These are phyloP conservation scores for Trissonchulus sp. DNA, from an alignment of 2,888 invertebrate species.

Conservation along the genomic window DNA sequence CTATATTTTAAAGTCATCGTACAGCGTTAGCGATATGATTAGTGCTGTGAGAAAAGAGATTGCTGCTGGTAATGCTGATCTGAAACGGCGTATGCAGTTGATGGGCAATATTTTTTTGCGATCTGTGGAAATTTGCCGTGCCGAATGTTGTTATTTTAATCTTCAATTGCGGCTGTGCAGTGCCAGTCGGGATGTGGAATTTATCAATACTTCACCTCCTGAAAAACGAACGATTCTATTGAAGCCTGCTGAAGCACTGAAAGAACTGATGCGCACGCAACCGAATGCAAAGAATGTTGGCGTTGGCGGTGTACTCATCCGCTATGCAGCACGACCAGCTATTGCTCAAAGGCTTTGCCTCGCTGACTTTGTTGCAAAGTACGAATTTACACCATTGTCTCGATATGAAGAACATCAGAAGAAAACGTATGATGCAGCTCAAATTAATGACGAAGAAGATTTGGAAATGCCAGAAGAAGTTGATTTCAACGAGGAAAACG, in stretches of 20 bases:
- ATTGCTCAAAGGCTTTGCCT: too few relatives aligned
- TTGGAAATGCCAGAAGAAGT: too few relatives aligned
- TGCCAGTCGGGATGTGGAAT: background rate
- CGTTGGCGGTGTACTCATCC: too few relatives aligned
- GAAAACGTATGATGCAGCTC: too few relatives aligned
- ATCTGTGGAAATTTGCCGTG: background rate
- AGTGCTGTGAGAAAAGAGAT: background rate
- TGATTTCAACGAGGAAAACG: too few relatives aligned
- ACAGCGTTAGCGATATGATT: background rate
- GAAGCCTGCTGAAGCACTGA: background rate
- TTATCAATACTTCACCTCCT: background rate
- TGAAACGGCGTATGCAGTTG: background rate
- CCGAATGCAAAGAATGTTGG: too few relatives aligned
- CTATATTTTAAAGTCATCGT: background rate
- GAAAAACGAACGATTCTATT: background rate
- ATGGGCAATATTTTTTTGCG: background rate
- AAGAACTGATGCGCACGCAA: background rate
- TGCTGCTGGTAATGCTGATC: background rate
- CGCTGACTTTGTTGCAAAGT: too few relatives aligned
- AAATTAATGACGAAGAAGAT: too few relatives aligned
- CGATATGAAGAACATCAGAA: too few relatives aligned
- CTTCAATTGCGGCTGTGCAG: background rate
- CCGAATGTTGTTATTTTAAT: background rate
- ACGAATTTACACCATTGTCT: too few relatives aligned
- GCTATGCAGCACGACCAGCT: too few relatives aligned